Conservation (phyloP, 2,797 vertebrate species). For the Spondyliosoma cantharus region DNA sequence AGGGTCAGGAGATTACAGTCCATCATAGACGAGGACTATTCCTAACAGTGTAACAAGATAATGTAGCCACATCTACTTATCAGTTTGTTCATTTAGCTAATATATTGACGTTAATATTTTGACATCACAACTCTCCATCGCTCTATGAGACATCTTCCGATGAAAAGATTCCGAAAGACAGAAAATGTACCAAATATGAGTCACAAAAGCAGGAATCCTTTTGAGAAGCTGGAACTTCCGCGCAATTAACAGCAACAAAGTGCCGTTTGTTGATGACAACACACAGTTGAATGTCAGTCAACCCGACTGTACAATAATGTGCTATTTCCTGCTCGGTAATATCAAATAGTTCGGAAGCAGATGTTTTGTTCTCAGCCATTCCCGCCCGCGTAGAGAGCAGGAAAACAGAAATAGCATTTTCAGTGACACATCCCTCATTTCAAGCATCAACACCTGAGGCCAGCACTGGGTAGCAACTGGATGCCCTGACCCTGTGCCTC, state of each 20-base stretch:
- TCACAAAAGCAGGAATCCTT: neutral
- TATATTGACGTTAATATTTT: neutral
- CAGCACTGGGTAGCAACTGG: slow-evolving; percentile 58
- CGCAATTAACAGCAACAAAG: too few relatives aligned
- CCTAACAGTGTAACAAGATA: slow-evolving; percentile 30
- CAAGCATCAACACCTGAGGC: slow-evolving; percentile 68
- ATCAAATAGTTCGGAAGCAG: slow-evolving; percentile 29
- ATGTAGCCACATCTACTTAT: slow-evolving; percentile 1
- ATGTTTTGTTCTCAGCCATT: slow-evolving; percentile 19
- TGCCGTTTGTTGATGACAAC: too few relatives aligned
- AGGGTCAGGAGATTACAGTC: slow-evolving; percentile 62
- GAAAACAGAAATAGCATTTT: slow-evolving; percentile 47
- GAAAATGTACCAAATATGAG: neutral
- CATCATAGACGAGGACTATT: slow-evolving; percentile 8
- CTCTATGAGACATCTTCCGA: neutral
- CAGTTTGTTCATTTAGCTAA: neutral
- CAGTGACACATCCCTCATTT: slow-evolving; percentile 53
- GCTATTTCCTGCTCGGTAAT: neutral
- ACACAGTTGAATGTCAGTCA: too few relatives aligned
- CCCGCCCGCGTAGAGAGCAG: slow-evolving; percentile 14
- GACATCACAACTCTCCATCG: neutral
- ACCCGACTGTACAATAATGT: neutral
- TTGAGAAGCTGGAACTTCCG: too few relatives aligned
- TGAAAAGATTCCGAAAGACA: neutral
- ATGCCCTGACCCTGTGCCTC: slow-evolving; percentile 58